phyloP scores from a whole-genome alignment of 2,113 vertebrate species.

The Mastomys natalensis region DNA sequence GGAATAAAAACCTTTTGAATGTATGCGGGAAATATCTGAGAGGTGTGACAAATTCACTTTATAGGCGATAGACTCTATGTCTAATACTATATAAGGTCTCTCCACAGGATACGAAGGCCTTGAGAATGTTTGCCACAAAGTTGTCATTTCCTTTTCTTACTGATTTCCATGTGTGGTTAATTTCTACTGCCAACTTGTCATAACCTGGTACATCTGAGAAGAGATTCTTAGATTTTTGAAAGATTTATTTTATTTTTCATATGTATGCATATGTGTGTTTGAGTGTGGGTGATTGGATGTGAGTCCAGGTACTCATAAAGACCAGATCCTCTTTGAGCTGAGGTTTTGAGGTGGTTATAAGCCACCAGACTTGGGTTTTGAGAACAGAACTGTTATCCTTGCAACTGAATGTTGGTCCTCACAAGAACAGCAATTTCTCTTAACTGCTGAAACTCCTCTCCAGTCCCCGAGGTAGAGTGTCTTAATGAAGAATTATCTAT shows the following conservation, averaged over 20 bases:
- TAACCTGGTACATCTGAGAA: not conserved
- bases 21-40: not conserved
- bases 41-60: not conserved
- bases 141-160: conserved; percentile 21
- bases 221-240: not conserved
- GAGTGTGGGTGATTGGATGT: not conserved
- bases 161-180: not conserved
- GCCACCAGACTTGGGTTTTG: not conserved
- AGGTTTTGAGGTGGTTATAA: not conserved
- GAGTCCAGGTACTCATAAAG: not conserved
- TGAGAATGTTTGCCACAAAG: not conserved
- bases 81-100: not conserved
- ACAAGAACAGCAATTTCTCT: not conserved
- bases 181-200: not conserved
- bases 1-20: not conserved
- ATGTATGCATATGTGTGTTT: not conserved
- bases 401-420: not conserved
- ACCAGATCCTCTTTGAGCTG: not conserved
- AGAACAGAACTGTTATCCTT: not conserved
- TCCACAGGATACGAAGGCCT: not conserved
- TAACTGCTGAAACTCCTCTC: not conserved
- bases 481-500: not conserved
- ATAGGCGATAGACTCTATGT: not conserved
- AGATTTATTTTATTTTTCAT: not conserved
- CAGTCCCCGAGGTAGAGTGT: not conserved